phyloP scores from a whole-genome alignment of 2,113 vertebrate species.

The Amia ocellicauda region DNA sequence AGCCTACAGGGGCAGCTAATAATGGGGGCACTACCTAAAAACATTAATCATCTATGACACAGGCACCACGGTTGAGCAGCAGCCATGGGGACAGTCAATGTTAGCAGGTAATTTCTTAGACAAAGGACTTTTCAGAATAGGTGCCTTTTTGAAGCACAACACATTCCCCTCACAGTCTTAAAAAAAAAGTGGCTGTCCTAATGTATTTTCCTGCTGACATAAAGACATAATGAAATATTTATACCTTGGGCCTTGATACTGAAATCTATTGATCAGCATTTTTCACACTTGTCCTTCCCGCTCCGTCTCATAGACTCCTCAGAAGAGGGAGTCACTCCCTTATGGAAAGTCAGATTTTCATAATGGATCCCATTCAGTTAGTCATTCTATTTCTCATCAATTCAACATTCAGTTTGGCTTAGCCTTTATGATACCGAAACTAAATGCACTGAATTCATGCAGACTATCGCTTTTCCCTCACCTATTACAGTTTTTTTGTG shows the following conservation, averaged over 20 bases:
- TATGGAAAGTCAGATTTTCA: no score
- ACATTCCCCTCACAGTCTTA: not conserved
- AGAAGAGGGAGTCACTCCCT: not conserved
- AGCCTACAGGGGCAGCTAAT: constrained; percentile 4
- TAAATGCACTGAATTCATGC: no score
- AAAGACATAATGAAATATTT: no score
- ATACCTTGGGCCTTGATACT: not conserved
- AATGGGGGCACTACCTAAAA: constrained; percentile 13
- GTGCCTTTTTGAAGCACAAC: not conserved
- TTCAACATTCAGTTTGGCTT: no score
- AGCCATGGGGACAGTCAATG: constrained; percentile 6
- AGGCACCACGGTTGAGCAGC: not conserved
- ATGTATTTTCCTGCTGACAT: not conserved
- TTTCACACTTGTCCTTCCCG: not conserved
- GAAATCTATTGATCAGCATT: not conserved
- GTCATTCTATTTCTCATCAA: no score
- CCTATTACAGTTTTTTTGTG: no score
- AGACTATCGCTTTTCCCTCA: no score
- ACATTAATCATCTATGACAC: constrained; percentile 9
- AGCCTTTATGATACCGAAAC: no score
- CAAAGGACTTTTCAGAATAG: not conserved
- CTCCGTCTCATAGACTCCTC: not conserved
- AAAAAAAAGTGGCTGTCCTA: not conserved
- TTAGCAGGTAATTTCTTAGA: constrained; percentile 11
- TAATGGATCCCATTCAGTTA: no score